Base-by-base conservation (phyloP, 2,113 vertebrate genomes). In the Heterotilapia buettikoferi region DNA sequence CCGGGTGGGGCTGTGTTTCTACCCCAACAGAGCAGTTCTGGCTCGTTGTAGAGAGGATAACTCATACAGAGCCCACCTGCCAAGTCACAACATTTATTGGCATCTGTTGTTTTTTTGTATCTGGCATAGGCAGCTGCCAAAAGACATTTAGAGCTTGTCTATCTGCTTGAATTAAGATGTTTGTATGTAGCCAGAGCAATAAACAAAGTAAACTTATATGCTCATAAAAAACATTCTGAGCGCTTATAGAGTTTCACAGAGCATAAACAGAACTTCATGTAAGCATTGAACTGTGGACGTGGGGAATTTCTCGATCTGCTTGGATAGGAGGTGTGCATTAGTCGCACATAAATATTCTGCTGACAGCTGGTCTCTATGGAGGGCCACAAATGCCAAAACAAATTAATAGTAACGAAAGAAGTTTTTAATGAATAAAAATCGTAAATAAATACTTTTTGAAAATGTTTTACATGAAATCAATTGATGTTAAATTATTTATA, bases 1-100 rank as follows among this genome's bases (percentile, higher is more conserved):
- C 10, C 5, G 89, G 93, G 92, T 36, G 80, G 80, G 88, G 87
- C 61, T 86, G 63, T 73, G 61, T 92, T 93, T 82, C 88, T 84
- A 86, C 92, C 63, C 82, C 85, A 82, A 83, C 84, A 83, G 68
- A 90, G 88, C 82, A 87, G 33, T 57, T 83, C 82, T 93, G 91
- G 90, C 91, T 76, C 1, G 3, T 10, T 57, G 36, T 36, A 59
- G 61, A 7, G 54, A 18, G 53, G 33, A 91, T 92, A 90, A 93
- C 90, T 94, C 88, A 89, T 50, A 79, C 16, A 80, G 26, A 85
- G 83, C 43, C 52, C 81, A 78, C 86, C 88, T 87, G 13, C 21
- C 16, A n/a, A 45, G 85, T 38, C 73, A 24, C 43, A 83, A 7
- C 79, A 59, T 29, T 57, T 86, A 40, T 82, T 82, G 68, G 7